Evolutionary conservation across 2,797 vertebrate genomes (phyloP).

Genomic region (Echeneis naucrates): DNA sequence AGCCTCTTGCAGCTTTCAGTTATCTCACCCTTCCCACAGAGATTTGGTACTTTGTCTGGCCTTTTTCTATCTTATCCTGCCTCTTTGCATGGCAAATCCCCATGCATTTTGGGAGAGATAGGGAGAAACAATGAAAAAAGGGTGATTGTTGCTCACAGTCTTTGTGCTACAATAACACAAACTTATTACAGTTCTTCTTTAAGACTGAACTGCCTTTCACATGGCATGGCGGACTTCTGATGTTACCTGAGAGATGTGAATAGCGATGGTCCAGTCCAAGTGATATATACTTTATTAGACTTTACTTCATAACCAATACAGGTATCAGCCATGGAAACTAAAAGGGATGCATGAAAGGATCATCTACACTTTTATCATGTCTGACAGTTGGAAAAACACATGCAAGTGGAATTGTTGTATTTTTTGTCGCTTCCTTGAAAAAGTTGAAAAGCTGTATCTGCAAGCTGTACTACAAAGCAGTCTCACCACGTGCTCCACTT

Average conservation of each 20-base stretch:
- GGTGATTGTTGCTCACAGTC: background rate
- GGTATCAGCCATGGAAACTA: background rate
- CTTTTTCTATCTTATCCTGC: background rate
- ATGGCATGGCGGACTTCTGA: background rate
- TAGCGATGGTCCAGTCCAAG: background rate
- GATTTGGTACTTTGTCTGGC: slow-evolving; percentile 1
- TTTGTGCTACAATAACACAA: slow-evolving; percentile 13
- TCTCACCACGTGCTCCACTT: background rate
- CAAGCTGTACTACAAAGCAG: too few relatives aligned
- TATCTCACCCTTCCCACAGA: background rate
- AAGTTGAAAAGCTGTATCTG: too few relatives aligned
- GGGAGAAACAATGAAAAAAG: slow-evolving; percentile 23
- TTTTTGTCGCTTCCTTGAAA: slow-evolving; percentile 15
- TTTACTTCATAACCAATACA: slow-evolving; percentile 8
- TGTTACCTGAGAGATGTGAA: background rate
- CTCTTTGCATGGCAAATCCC: slow-evolving; percentile 24
- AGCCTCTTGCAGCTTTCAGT: background rate
- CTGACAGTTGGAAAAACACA: background rate
- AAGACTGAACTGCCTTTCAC: background rate
- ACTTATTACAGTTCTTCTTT: background rate
- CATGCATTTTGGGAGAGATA: slow-evolving; percentile 17
- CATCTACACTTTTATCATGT: background rate
- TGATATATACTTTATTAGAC: background rate
- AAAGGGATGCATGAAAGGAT: background rate
- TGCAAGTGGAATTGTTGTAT: background rate